Evolutionary conservation across 2,797 vertebrate genomes (phyloP).

Genomic region (Melopsittacus undulatus): DNA sequence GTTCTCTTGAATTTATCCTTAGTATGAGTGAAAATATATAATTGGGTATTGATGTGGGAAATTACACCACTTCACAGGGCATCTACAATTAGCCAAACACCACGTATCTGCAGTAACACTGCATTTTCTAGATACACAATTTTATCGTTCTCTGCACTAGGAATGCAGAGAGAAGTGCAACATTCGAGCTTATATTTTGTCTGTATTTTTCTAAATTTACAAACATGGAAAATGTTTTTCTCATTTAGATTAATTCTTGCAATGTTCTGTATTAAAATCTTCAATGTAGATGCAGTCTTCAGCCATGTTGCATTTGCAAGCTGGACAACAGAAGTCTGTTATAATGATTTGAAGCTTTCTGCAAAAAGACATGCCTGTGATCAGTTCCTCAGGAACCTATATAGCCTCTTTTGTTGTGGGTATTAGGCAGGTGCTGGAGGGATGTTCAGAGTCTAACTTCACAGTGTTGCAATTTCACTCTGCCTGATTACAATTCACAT

Average conservation of each 20-base stretch:
- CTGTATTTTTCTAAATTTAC: background rate
- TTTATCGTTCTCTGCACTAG: background rate
- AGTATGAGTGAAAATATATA: background rate
- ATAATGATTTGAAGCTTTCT: background rate
- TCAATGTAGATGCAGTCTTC: background rate
- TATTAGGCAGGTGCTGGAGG: background rate
- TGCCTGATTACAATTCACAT: background rate
- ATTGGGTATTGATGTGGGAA: background rate
- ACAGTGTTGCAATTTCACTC: background rate
- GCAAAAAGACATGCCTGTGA: background rate
- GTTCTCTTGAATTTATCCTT: background rate
- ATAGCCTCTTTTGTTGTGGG: background rate
- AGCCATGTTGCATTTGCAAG: fast-evolving
- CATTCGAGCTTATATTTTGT: background rate
- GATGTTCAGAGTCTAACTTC: background rate
- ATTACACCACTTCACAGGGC: background rate
- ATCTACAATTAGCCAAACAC: background rate
- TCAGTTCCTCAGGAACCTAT: background rate
- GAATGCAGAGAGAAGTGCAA: background rate
- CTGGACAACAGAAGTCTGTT: background rate
- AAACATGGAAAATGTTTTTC: background rate
- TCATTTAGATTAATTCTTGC: background rate
- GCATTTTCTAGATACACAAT: background rate
- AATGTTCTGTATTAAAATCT: background rate
- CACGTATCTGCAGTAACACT: background rate